Base-by-base conservation (phyloP, 2,888 invertebrate genomes). In the Morpho helenor region DNA sequence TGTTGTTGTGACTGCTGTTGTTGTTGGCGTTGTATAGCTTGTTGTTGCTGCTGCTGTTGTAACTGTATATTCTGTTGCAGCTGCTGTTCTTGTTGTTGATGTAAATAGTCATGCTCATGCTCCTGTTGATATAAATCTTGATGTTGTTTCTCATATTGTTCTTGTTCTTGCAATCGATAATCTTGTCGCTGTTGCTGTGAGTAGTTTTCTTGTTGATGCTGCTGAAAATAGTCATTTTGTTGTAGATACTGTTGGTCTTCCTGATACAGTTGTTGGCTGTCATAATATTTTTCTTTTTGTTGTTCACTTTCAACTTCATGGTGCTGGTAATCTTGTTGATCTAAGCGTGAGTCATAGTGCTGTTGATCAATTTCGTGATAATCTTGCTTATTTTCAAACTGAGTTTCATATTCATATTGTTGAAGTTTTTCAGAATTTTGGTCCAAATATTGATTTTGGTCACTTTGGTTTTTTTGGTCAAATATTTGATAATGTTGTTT, bases 1-100 rank as follows among this genome's bases (percentile, higher is more conserved):
- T 84, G 79, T 49, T 81, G 79, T 62, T 84, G 83, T 52, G 84
- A 81, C 23, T 82, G 79, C 42, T 77, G 75, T 41, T 79, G 76
- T n/a, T 79, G 80, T 54, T 76, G 79, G 8, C 74, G 74, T 49
- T 75, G 72, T 31, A 74, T 68, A 41, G 73, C 70, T 41, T 78
- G 76, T 53, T 78, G 77, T 48, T 76, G 75, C 44, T 75, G 73
- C 43, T 76, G 72, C 41, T 76, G 70, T 39, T 77, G 70, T 43
- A 66, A 67, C 8, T 69, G 64, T n/a, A 66, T 71, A n/a, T 74
- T 72, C 22, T 74, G 72, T 22, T 75, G 72, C 40, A 77, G 71
- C 42, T 75, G 70, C 7, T 69, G 62, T 31, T 72, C 61, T 44
- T 72, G 68, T 52, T 72, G 66, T 43, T 74, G 68, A 43, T 67